These are phyloP conservation scores for Pasiphila rectangulata DNA, from an alignment of 2,888 invertebrate genomes.

Conservation along the genomic window DNA sequence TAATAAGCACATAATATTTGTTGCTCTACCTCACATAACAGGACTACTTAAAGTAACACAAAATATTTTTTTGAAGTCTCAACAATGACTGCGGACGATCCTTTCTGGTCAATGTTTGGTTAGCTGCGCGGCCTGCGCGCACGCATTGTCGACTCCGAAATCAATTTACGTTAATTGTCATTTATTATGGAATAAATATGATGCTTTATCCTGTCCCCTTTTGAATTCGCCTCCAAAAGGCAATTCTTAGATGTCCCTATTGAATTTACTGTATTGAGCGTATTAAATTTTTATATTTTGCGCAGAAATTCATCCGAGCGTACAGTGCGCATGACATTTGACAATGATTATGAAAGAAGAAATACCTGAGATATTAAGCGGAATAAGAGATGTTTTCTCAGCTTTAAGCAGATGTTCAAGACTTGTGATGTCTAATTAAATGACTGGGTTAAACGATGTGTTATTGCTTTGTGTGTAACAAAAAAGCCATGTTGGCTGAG, in stretches of 20 bases:
- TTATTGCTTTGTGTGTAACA: background rate
- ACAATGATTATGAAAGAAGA: constrained; percentile 70
- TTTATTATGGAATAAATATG: constrained; percentile 81
- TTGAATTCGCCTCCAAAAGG: constrained; percentile 58
- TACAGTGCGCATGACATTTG: constrained; percentile 58
- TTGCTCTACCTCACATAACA: constrained; percentile 60
- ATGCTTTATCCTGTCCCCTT: constrained; percentile 64
- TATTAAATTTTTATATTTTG: constrained; percentile 68
- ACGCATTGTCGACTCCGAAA: constrained; percentile 69
- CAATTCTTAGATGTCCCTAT: constrained; percentile 46
- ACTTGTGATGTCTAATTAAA: constrained; percentile 46
- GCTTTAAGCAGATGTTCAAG: constrained; percentile 68
- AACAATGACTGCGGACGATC: constrained; percentile 73
- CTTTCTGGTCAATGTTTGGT: constrained; percentile 85
- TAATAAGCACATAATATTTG: constrained; percentile 64
- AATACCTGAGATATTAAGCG: constrained; percentile 67
- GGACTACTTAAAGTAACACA: constrained; percentile 45
- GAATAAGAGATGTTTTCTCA: constrained; percentile 72
- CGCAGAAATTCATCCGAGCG: constrained; percentile 61
- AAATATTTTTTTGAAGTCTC: constrained; percentile 52
- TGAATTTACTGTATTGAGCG: constrained; percentile 60
- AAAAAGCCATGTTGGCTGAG: too few species aligned
- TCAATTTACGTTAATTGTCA: constrained; percentile 81
- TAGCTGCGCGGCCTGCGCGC: constrained; percentile 83
- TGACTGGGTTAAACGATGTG: constrained; percentile 25